Base-by-base conservation (phyloP, 2,797 vertebrate species). In the Staurois parvus region DNA sequence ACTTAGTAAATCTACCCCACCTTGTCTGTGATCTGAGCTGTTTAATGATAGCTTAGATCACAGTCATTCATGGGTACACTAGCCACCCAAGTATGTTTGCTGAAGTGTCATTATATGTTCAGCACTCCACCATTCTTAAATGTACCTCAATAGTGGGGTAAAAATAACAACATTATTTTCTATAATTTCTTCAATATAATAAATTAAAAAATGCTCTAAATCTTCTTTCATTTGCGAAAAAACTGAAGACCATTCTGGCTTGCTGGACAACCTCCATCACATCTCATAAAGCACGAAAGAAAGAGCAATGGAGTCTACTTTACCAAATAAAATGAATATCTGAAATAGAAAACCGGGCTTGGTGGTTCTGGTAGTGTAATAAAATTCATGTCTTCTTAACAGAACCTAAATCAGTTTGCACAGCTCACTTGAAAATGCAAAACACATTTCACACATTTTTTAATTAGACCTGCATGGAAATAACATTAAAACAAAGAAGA, bases 371-470 rank as follows among this genome's bases (percentile, higher is more conserved):
- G 77, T 73, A 67, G 52, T 73, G 70, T 66, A 74, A 80, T 85
- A 85, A 85, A 85, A 74, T 67, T 32, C 13, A 68, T 74, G 56
- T 73, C 64, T 48, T 42, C 72, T 68, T 67, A 75, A n/a, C 62
- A 75, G 42, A 59, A 85, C n/a, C n/a, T 70, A 69, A 85, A 69
- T 81, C 72, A 68, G 84, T 62, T 62, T 24, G 24, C 37, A 72
- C 28, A 79, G 30, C 72, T 34, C 17, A 72, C 13, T 45, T 34
- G 37, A 68, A 85, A 81, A 85, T 80, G 70, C 78, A 81, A 75
- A 85, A 79, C 84, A 81, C 84, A 85, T 85, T 85, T 85, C 84
- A 79, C 84, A 85, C 76, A 74, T 85, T 85, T 79, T 52, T 85
- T 85, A 85, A 85, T 85, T 85, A 80, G 80, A 68, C 64, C 62